Conservation (phyloP, 2,797 vertebrate genomes). For the Spheniscus humboldti region DNA sequence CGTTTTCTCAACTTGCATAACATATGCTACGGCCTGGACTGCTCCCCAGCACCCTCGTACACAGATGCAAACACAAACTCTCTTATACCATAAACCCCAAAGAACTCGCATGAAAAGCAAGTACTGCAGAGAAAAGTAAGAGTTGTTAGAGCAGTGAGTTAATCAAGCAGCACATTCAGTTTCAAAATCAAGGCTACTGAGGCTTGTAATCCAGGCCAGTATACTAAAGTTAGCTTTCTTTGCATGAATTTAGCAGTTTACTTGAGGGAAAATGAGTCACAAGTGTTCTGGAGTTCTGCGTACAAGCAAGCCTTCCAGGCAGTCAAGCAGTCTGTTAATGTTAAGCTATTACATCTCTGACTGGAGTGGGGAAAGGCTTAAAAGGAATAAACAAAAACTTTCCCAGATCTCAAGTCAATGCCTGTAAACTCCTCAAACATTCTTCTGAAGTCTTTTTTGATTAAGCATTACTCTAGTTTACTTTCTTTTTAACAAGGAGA, state of each 20-base stretch:
- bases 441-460: not conserved
- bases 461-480: not conserved
- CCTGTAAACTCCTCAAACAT: not conserved
- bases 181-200: constrained; percentile 19
- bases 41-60: not conserved
- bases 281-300: not conserved
- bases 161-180: constrained; percentile 24
- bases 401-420: not conserved
- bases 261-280: constrained; percentile 35
- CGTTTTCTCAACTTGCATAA: not conserved
- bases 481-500: not conserved
- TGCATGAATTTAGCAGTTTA: constrained; percentile 1
- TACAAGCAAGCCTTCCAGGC: not conserved
- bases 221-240: constrained; percentile 21
- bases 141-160: constrained; percentile 23
- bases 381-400: not conserved
- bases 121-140: not conserved
- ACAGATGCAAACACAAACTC: not conserved
- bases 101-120: not conserved
- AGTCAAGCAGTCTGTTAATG: not conserved
- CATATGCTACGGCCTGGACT: not conserved
- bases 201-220: not conserved
- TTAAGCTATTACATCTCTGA: not conserved
- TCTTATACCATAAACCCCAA: not conserved
- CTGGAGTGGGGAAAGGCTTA: not conserved